A percentile compares a stretch with the other conserved stretches of the same genome.
These are phyloP conservation scores for Noctua fimbriata DNA, from an alignment of 2,888 invertebrate species.

Conservation along the genomic window DNA sequence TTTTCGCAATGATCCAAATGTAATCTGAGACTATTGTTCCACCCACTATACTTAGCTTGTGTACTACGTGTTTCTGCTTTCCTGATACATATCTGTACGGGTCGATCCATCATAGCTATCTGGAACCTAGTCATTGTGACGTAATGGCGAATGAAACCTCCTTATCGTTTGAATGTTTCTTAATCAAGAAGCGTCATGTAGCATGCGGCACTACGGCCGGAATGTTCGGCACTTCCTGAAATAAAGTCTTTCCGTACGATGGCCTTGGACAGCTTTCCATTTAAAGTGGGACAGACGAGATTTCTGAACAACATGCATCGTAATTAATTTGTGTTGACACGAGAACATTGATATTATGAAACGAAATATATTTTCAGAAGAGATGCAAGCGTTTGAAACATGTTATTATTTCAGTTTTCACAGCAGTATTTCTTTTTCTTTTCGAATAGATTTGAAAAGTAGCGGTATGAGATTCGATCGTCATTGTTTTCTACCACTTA, in stretches of 20 bases:
- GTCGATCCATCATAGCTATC: constrained; percentile 66
- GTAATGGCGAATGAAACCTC: constrained; percentile 55
- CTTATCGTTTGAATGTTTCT: constrained; percentile 54
- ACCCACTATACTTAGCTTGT: constrained; percentile 56
- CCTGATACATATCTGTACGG: constrained; percentile 64
- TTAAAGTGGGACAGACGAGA: constrained; percentile 49
- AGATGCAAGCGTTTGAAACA: neutral
- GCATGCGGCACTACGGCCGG: constrained; percentile 36
- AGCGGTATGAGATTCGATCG: neutral
- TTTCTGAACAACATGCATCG: constrained; percentile 24
- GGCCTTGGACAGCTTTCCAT: constrained; percentile 61
- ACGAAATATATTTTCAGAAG: neutral
- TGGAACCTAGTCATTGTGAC: constrained; percentile 54
- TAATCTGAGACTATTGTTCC: constrained; percentile 62
- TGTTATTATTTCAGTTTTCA: no score
- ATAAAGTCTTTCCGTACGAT: constrained; percentile 37
- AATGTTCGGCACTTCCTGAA: constrained; percentile 66
- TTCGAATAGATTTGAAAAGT: neutral
- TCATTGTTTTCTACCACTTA: neutral
- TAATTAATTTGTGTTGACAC: constrained; percentile 34
- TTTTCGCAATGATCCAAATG: constrained; percentile 57
- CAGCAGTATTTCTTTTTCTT: neutral
- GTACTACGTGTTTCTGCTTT: constrained; percentile 47
- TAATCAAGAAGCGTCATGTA: constrained; percentile 57
- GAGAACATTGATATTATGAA: constrained; percentile 7